Base-by-base conservation (phyloP, 2,797 vertebrate species). In the Arremon brunneinucha region DNA sequence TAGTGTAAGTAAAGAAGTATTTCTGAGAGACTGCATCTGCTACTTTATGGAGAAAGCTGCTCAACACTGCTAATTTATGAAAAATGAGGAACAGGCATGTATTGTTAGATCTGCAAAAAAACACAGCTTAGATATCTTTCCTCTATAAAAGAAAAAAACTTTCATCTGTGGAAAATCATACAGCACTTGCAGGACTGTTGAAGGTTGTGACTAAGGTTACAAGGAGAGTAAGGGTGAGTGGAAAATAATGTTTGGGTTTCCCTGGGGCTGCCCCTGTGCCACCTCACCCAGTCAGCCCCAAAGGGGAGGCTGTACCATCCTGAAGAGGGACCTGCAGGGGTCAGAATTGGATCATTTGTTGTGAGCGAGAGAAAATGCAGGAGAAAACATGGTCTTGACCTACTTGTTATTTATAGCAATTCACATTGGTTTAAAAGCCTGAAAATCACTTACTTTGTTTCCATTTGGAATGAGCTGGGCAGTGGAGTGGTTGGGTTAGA, bases 331-430 rank as follows among this genome's bases (percentile, higher is more conserved):
- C 80, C 63, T 57, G 43, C 55, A 44, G 64, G 53, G 62, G 17
- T 82, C 65, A 24, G 68, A 10, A 67, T 64, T 70, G 52, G 34
- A 24, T 85, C 3, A 5, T 43, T 41, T 53, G 34, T 62, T 89
- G 41, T 77, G 74, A 67, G 65, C 9, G 6, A 68, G 63, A 52
- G 57, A 56, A 88, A 55, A 47, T 35, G 46, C 26, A 63, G 32
- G n/a, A 50, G 80, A 14, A n/a, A 60, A 44, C 3, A 13, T 30
- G 63, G 9, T 63, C 35, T 86, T 86, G 86, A 76, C 59, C 63
- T 59, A 28, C 60, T 88, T 79, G 59, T 41, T 91, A 44, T 53
- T 94, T 89, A 19, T 35, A 69, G 50, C 67, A 71, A 67, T 80
- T 55, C 7, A 0, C 56, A 20, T 20, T 75, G 41, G 19, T 81